Base-by-base conservation (phyloP, 2,113 vertebrate genomes). In the Rhinolophus sinicus region DNA sequence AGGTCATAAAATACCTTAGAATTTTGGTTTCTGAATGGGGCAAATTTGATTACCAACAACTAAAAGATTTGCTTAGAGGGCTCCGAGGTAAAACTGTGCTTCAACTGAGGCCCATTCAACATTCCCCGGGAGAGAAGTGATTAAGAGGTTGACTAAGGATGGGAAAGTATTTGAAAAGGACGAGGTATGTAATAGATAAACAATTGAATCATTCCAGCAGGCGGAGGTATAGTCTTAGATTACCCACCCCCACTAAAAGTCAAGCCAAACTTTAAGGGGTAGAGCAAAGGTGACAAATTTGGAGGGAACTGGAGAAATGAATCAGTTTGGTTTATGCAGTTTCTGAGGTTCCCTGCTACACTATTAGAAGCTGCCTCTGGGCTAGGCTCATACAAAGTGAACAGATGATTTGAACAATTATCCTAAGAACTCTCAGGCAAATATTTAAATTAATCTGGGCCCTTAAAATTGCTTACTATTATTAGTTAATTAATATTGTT, bases 151-250 rank as follows among this genome's bases (percentile, higher is more conserved):
- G 69, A 69, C 33, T 38, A 33, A 89, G 14, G 72, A 60, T 35
- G 65, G n/a, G 22, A 93, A 73, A 89, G n/a, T 73, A 64, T 93
- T 35, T 50, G 28, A 83, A 96, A 92, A 87, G 69, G 92, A 92
- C 75, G 54, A 84, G 28, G 76, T 50, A 58, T 40, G 21, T 69
- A 85, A 83, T 0, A 73, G 58, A 44, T 54, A 76, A 54, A 50
- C 10, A 82, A 77, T 30, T 58, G 78, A 83, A 88, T 1, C 40
- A 15, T 84, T 24, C 13, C 67, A 77, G 54, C 44, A 78, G 26
- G 35, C 21, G 40, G 56, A 58, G n/a, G n/a, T 18, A n/a, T 1
- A 54, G 38, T 64, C 94, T 81, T 62, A 44, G 33, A 56, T 24
- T 64, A 38, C 18, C 44, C 67, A 58, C 19, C 14, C 22, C 88